Percentiles rank a stretch among this genome's conserved stretches.
phyloP scores from a whole-genome alignment of 1,140 invertebrate genomes.

The Lethrus apterus region DNA sequence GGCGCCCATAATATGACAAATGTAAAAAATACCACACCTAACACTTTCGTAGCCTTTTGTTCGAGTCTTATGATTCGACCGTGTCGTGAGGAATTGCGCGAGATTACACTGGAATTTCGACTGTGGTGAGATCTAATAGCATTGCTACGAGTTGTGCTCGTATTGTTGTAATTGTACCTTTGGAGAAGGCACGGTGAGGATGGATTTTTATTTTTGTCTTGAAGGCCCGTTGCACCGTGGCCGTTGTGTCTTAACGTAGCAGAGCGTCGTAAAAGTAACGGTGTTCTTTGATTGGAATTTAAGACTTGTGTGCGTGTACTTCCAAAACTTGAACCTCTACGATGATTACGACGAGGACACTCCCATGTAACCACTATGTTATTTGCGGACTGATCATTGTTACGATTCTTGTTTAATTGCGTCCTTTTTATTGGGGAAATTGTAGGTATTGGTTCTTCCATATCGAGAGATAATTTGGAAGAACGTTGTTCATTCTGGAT shows the following conservation, averaged over 20 bases:
- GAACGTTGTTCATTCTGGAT: conserved; percentile 40
- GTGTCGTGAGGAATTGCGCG: conserved; percentile 69
- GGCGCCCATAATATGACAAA: conserved; percentile 91
- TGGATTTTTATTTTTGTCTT: conserved; percentile 41
- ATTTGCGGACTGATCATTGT: conserved; percentile 29
- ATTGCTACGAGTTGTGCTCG: conserved; percentile 26
- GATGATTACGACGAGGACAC: conserved; percentile 43
- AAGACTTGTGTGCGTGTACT: conserved; percentile 45
- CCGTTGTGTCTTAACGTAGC: conserved; percentile 38
- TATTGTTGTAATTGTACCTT: conserved; percentile 51
- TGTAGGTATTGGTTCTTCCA: conserved; percentile 32
- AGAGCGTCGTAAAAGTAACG: conserved; percentile 30
- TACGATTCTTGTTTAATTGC: conserved; percentile 18
- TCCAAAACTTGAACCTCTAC: conserved; percentile 51
- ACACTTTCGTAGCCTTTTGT: conserved; percentile 90
- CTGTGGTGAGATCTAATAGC: conserved; percentile 56
- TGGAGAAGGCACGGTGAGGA: conserved; percentile 45
- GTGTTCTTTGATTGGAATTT: conserved; percentile 29
- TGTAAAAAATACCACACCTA: conserved; percentile 88
- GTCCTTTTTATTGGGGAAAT: conserved; percentile 26
- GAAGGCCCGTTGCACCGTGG: conserved; percentile 15
- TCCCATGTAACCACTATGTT: conserved; percentile 57
- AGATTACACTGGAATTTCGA: conserved; percentile 71
- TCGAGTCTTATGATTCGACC: conserved; percentile 75
- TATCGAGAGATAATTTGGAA: conserved; percentile 18